These are phyloP conservation scores for Drosophila arawakana DNA, from an alignment of 1,140 invertebrate species.

Conservation along the genomic window DNA sequence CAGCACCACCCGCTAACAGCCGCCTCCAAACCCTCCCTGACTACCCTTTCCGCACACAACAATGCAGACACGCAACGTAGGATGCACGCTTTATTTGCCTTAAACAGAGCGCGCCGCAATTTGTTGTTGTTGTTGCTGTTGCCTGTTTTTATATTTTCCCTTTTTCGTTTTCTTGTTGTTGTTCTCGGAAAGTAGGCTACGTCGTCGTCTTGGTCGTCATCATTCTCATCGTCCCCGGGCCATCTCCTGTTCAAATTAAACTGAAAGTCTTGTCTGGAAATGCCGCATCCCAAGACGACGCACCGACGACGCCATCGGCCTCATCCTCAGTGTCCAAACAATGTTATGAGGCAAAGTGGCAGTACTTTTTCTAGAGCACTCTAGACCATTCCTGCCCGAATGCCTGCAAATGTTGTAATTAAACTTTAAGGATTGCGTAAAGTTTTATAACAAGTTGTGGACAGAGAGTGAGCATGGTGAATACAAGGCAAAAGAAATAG, in stretches of 20 bases:
- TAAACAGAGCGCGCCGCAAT: conserved; percentile 41
- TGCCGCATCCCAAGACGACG: conserved; percentile 19
- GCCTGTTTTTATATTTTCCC: conserved; percentile 35
- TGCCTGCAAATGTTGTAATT: conserved; percentile 67
- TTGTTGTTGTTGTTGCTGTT: conserved; percentile 14
- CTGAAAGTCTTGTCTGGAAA: conserved; percentile 74
- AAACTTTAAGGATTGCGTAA: conserved; percentile 72
- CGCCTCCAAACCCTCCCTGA: not conserved
- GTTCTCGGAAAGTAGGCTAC: conserved; percentile 67
- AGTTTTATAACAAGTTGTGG: conserved; percentile 45
- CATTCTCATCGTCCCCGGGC: conserved; percentile 31
- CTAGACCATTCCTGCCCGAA: conserved; percentile 6
- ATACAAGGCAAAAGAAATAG: conserved; percentile 27
- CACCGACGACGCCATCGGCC: not conserved
- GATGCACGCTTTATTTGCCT: conserved; percentile 73
- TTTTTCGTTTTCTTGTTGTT: conserved; percentile 51
- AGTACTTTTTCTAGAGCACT: conserved; percentile 72
- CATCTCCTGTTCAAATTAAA: conserved; percentile 81
- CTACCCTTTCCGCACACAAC: conserved; percentile 17
- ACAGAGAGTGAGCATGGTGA: not conserved
- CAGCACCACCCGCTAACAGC: not conserved
- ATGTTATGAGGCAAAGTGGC: conserved; percentile 72
- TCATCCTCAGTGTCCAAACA: conserved; percentile 52
- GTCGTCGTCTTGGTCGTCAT: conserved; percentile 29
- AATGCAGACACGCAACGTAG: conserved; percentile 63